A percentile compares a stretch with the other conserved stretches of the same genome.
Conservation (phyloP, 2,888 invertebrate genomes). For the Andrena praecox region DNA sequence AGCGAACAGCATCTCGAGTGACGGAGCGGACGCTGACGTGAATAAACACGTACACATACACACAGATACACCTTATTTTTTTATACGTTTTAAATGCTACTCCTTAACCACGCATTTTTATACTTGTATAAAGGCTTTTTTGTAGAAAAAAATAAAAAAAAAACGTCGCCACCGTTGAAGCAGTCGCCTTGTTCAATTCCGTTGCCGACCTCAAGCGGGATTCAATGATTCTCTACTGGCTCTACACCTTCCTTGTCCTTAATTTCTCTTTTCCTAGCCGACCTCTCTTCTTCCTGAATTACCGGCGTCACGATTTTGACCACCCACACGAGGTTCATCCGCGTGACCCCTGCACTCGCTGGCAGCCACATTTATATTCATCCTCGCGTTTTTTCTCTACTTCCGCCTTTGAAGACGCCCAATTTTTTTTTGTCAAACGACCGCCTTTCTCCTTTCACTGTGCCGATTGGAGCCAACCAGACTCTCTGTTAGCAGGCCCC, state of each 20-base stretch:
- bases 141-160: conserved; percentile 83
- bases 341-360: conserved; percentile 29
- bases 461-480: conserved; percentile 42
- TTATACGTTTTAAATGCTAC: conserved; percentile 77
- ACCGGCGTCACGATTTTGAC: conserved; percentile 3
- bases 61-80: conserved; percentile 79
- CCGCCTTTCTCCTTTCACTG: conserved; percentile 84
- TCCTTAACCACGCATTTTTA: conserved; percentile 83
- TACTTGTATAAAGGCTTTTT: conserved; percentile 85
- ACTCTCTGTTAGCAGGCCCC: conserved; percentile 21
- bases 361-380: conserved; percentile 5
- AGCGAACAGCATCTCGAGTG: conserved; percentile 19
- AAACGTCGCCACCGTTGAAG: conserved; percentile 84
- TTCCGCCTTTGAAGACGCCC: conserved; percentile 46
- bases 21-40: conserved; percentile 53
- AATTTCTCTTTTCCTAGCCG: conserved; percentile 59
- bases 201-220: neutral
- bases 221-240: neutral
- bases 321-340: neutral
- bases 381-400: conserved; percentile 4
- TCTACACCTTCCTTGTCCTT: conserved; percentile 33
- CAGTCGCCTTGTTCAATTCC: conserved; percentile 7
- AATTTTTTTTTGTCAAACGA: conserved; percentile 66
- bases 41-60: conserved; percentile 67
- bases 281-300: conserved; percentile 37